phyloP scores from a whole-genome alignment of 2,113 vertebrate genomes.

The Loxodonta africana region DNA sequence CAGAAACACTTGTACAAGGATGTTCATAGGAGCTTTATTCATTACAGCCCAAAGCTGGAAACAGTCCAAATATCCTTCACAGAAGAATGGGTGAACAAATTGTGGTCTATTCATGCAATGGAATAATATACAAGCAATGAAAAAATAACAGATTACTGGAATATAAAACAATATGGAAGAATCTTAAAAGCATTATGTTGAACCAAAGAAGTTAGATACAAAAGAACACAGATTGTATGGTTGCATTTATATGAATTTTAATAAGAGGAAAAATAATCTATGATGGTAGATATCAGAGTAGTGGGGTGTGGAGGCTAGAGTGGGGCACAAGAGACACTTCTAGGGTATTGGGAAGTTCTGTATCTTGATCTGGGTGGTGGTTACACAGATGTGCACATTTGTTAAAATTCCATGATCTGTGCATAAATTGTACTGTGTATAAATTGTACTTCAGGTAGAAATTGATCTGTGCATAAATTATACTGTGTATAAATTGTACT shows the following conservation, averaged over 20 bases:
- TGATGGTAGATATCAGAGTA: not conserved
- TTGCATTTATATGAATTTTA: not conserved
- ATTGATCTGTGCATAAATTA: not conserved
- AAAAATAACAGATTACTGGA: slow-evolving; percentile 22
- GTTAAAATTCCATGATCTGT: slow-evolving; percentile 46
- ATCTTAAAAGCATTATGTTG: slow-evolving; percentile 29
- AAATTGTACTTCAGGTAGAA: slow-evolving; percentile 20
- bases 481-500: slow-evolving; percentile 29
- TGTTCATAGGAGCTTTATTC: slow-evolving; percentile 26
- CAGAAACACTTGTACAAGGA: not conserved
- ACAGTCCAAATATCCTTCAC: not conserved
- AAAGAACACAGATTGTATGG: not conserved
- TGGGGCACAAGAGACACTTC: not conserved
- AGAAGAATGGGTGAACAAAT: slow-evolving; percentile 11
- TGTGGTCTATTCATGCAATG: not conserved
- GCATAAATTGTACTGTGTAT: not conserved
- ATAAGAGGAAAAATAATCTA: not conserved
- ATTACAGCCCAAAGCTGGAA: not conserved
- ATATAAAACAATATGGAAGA: slow-evolving; percentile 4
- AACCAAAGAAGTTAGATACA: not conserved
- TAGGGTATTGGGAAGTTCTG: not conserved
- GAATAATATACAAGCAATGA: not conserved
- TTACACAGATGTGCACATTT: not conserved
- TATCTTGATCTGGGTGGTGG: not conserved
- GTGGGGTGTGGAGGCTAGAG: not conserved